Evolutionary conservation across 2,113 vertebrate genomes (phyloP).

Genomic region (Lonchura striata): DNA sequence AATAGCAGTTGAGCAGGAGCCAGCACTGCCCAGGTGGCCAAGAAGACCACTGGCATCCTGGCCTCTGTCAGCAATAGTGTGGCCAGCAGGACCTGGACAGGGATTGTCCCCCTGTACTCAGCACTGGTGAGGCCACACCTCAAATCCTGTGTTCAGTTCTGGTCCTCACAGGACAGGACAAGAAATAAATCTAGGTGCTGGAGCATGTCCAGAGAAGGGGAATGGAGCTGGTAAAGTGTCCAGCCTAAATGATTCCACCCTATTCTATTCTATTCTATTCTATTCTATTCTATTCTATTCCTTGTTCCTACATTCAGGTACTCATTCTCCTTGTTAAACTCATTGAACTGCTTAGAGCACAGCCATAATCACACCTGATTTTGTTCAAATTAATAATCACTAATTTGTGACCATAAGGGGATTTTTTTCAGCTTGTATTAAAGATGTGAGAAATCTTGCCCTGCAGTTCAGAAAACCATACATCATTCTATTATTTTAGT

Average conservation of each 20-base stretch:
- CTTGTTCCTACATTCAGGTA: neutral
- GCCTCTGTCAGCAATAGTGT: neutral
- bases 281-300: neutral
- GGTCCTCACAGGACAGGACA: neutral
- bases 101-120: rapidly evolving
- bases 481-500: neutral
- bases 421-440: neutral
- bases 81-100: neutral
- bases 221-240: neutral
- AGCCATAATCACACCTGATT: neutral
- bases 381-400: constrained; percentile 44
- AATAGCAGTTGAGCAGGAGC: neutral
- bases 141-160: neutral
- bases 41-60: neutral
- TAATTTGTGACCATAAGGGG: neutral
- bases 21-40: neutral
- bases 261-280: neutral
- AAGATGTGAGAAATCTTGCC: neutral
- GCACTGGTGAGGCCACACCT: neutral
- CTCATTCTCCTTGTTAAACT: neutral
- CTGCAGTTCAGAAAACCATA: neutral
- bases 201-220: neutral
- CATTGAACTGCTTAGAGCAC: neutral
- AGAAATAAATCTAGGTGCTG: neutral
- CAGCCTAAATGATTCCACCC: neutral